phyloP scores from a whole-genome alignment of 2,888 invertebrate genomes.

The Dicranocentrus wangi region DNA sequence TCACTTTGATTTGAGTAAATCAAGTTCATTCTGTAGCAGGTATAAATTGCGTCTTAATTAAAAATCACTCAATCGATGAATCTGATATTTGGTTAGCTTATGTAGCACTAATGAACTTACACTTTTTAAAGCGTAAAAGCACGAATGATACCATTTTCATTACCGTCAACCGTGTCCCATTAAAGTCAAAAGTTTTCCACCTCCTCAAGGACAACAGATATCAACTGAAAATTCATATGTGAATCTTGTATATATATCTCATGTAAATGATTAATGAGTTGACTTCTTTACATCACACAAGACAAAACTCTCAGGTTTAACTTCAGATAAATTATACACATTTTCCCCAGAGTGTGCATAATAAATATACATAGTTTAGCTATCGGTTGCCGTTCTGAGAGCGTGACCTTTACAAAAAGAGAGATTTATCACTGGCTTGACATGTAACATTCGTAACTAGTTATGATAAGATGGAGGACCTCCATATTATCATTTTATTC shows the following conservation, averaged over 20 bases:
- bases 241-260: no score
- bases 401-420: not conserved
- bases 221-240: slow-evolving; percentile 38
- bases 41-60: no score
- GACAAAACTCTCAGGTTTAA: slow-evolving; percentile 23
- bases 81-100: no score
- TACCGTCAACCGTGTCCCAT: slow-evolving; percentile 32
- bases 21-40: no score
- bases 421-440: not conserved
- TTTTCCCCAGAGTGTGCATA: no score
- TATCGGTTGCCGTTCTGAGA: slow-evolving; percentile 26
- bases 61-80: no score
- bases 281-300: slow-evolving; percentile 11
- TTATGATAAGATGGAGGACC: slow-evolving; percentile 14
- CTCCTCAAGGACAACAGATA: slow-evolving; percentile 57
- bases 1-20: no score
- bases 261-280: slow-evolving; percentile 54
- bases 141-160: slow-evolving; percentile 46
- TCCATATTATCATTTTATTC: not conserved
- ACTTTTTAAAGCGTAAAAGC: slow-evolving; percentile 39
- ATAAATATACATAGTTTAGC: no score
- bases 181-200: slow-evolving; percentile 47
- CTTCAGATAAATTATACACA: slow-evolving; percentile 27
- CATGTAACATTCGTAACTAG: slow-evolving; percentile 1
- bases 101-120: slow-evolving; percentile 46